A percentile compares a stretch with the other conserved stretches of the same genome.
Conservation (phyloP, 2,888 invertebrate genomes). For the Torymus tubicola region DNA sequence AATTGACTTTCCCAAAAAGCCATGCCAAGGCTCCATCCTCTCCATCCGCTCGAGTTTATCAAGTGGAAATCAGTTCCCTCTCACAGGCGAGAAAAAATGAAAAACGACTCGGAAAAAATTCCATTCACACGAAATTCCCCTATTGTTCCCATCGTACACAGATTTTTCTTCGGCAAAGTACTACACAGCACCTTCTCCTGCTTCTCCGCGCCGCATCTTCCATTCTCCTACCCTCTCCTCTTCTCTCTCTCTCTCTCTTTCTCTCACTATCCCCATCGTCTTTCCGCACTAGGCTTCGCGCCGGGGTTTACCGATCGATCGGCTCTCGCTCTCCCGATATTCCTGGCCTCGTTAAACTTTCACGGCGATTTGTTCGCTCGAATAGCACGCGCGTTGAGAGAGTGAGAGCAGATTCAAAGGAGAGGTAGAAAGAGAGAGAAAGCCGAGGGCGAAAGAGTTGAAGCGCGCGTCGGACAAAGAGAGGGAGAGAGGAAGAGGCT, state of each 20-base stretch:
- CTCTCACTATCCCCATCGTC: slow-evolving; percentile 6
- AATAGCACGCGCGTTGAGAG: not conserved
- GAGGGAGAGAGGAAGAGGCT: slow-evolving; percentile 15
- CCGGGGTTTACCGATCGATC: slow-evolving; percentile 47
- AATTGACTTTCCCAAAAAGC: too few relatives aligned
- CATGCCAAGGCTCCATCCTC: too few relatives aligned
- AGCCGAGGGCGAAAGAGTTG: slow-evolving; percentile 20
- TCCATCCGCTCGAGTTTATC: too few relatives aligned
- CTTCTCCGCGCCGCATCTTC: not conserved
- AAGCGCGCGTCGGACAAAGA: slow-evolving; percentile 9
- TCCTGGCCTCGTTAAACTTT: slow-evolving; percentile 59
- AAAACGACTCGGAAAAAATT: not conserved
- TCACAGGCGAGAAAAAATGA: too few relatives aligned
- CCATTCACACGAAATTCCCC: slow-evolving; percentile 8
- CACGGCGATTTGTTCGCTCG: slow-evolving; percentile 56
- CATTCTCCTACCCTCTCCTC: not conserved
- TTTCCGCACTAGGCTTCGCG: slow-evolving; percentile 13
- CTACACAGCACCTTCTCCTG: not conserved
- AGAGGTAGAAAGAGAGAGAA: slow-evolving; percentile 23
- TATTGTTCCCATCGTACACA: not conserved
- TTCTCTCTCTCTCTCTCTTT: slow-evolving; percentile 10
- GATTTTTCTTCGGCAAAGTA: slow-evolving; percentile 20
- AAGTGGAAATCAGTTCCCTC: too few relatives aligned
- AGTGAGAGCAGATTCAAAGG: not conserved
- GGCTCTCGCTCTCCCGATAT: slow-evolving; percentile 50